Evolutionary conservation across 2,888 invertebrate genomes (phyloP), one percentile per base, ranked within the genome.

Genomic region (Leptinotarsa peninsularis): DNA sequence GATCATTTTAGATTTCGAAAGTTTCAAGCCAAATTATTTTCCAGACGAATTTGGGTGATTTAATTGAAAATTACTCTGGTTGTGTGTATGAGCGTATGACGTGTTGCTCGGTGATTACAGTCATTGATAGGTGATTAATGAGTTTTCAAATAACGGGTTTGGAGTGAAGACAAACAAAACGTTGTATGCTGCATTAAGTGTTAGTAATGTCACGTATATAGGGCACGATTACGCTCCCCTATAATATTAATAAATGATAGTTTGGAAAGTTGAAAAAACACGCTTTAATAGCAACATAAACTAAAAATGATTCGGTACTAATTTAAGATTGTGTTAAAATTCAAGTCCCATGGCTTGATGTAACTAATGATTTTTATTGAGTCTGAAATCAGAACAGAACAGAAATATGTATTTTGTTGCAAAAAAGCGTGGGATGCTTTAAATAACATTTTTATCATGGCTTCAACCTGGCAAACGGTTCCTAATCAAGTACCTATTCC

Each of bases 111-210:
- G 58, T 49, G 21, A 58, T 70, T 58, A 70, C 58, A 58, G 56
- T 58, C 58, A 33, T 56, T 56, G 70, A 49, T 21, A 15, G 18
- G 18, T 70, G 70, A 70, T 58, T 58, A 70, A 70, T 70, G 43
- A 49, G 33, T 70, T 70, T 60, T 70, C 49, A 58, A 58, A 70
- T 70, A 58, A n/a, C 43, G 58, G 70, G 43, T 58, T 27, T 23
- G 18, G 43, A 17, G 70, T 43, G n/a, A 70, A 58, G 21, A 23
- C 58, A 43, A 70, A 70, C 70, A 70, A 49, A 56, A 69, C n/a
- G 63, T 27, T 27, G 27, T 63, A 18, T 27, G 33, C 63, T 5
- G 17, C 27, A 33, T 63, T 43, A 10, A 63, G 63, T 63, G 43
- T 33, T 27, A 43, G 63, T 43, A n/a, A 63, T 10, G 63, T 63